phyloP scores from a whole-genome alignment of 2,888 invertebrate species.

The Lithophane semibrunnea region DNA sequence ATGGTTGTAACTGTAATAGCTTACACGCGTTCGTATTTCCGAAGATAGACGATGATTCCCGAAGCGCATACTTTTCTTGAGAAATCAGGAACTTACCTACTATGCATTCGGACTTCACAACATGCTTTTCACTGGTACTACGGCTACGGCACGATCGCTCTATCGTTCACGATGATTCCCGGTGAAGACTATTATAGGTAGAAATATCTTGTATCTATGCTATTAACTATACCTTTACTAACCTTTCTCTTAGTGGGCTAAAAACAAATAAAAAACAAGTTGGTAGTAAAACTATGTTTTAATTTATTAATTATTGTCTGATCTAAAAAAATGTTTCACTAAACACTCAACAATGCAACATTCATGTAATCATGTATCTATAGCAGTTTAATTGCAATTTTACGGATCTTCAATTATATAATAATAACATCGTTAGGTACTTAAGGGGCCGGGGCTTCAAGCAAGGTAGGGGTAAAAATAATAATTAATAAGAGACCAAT shows the following conservation, averaged over 20 bases:
- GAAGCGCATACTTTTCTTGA: too few species aligned
- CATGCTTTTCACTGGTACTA: too few species aligned
- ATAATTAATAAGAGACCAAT: too few species aligned
- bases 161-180: background rate
- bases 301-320: background rate
- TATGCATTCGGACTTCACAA: too few species aligned
- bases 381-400: background rate
- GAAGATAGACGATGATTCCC: too few species aligned
- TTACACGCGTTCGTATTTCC: too few species aligned
- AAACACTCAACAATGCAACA: background rate
- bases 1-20: too few species aligned
- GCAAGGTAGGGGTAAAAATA: background rate
- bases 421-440: background rate
- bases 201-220: too few species aligned
- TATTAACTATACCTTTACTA: background rate
- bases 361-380: too few species aligned
- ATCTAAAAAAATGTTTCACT: background rate
- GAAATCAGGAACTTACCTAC: too few species aligned
- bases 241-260: background rate
- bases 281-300: background rate
- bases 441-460: background rate
- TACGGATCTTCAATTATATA: background rate
- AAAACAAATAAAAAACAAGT: slow-evolving; percentile 2
- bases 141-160: background rate
- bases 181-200: background rate